Evolutionary conservation across 1,140 invertebrate genomes (phyloP), one percentile per base, ranked within the genome.

Genomic region (Hermetia illucens): DNA sequence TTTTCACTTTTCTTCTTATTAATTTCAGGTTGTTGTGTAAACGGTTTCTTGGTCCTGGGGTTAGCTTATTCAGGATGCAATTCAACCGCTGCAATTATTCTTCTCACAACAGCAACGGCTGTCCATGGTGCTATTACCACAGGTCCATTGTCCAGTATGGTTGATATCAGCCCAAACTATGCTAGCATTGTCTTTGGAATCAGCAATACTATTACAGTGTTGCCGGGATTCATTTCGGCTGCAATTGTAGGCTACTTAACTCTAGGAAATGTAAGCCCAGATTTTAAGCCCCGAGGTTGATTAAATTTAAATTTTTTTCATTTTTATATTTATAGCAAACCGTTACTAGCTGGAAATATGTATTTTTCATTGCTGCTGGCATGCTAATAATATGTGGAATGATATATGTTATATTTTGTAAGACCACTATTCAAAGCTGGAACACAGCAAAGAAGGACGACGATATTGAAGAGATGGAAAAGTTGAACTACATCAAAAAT

Each of bases 121-220:
- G 57, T 69, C 3, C 74, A 74, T 47, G 79, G 78, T 2, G 72
- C 75, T 1, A 66, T 76, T 1, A 77, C 77, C 1, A 72, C 75
- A 0, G 75, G 76, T 2, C 69, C 69, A 0, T 51, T 79, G 24
- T 67, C 76, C 1, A 68, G 61, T 15, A 62, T 77, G 19, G 73
- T 80, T 3, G 77, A 80, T 43, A 55, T 79, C 10, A 71, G 74
- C 29, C 76, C 77, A 1, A 80, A 79, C 58, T 79, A 75, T 55
- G 74, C 74, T n/a, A 66, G 66, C 40, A 58, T 76, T 6, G 49
- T 72, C 1, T 56, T 75, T n/a, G 73, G 73, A 1, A 64, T 75
- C n/a, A 63, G 61, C 39, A 70, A 70, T 18, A 55, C 70, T 43
- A 54, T 75, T 15, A 58, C 64, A 0, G 55, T 62, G 18, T 52